Percentiles rank a stretch among this genome's conserved stretches.
These are phyloP conservation scores for Megaustenia siamemsis DNA, from an alignment of 2,888 invertebrate species.

Conservation along the genomic window DNA sequence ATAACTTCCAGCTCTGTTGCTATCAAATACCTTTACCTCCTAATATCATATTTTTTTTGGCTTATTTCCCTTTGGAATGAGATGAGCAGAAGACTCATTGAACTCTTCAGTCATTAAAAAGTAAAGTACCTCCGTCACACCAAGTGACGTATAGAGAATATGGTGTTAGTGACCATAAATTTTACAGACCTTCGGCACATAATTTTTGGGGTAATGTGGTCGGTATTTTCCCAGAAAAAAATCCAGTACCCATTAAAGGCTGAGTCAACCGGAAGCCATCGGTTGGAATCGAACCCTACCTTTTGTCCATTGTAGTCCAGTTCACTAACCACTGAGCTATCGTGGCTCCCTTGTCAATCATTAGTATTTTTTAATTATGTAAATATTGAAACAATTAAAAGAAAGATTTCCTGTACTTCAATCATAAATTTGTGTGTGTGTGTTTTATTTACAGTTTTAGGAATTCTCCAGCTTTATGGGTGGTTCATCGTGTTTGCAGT, in stretches of 20 bases:
- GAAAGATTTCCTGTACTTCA: not conserved
- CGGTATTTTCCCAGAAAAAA: no score
- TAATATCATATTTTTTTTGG: no score
- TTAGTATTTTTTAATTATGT: not conserved
- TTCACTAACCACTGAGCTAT: not conserved
- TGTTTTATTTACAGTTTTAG: slow-evolving; percentile 61
- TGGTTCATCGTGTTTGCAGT: slow-evolving; percentile 67
- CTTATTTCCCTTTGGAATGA: no score
- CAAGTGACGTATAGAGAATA: no score
- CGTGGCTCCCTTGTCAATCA: not conserved
- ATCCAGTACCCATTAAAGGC: not conserved
- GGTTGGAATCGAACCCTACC: not conserved
- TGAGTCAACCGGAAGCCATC: not conserved
- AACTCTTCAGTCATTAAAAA: no score
- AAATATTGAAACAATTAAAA: not conserved
- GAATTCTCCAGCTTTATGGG: slow-evolving; percentile 66
- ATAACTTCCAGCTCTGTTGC: no score
- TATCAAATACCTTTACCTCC: no score
- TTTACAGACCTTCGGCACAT: no score
- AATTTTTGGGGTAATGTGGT: no score
- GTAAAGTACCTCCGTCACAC: no score
- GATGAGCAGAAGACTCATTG: no score
- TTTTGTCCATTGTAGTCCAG: not conserved
- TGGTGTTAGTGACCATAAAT: no score
- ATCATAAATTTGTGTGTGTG: not conserved